Percentiles rank a stretch among this genome's conserved stretches.
Evolutionary conservation across 2,888 invertebrate species (phyloP).

Genomic region (Rhorus exstirpatorius): DNA sequence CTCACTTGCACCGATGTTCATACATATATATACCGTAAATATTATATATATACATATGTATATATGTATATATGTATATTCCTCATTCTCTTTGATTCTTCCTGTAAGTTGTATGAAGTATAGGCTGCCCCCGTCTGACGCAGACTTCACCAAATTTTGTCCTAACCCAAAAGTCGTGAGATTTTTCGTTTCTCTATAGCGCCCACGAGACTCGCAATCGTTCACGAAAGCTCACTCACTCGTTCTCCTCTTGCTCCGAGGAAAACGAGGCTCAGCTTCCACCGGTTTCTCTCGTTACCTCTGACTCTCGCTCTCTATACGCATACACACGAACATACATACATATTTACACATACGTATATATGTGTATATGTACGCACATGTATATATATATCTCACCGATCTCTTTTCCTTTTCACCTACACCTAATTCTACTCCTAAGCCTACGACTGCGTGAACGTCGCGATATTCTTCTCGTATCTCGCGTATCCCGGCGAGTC

Average conservation of each 20-base stretch:
- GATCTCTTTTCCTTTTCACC: conserved; percentile 59
- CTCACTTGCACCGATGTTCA: conserved; percentile 57
- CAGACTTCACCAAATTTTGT: conserved; percentile 21
- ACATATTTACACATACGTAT: no score
- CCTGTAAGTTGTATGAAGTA: conserved; percentile 36
- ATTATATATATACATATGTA: conserved; percentile 18
- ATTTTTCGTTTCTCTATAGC: conserved; percentile 54
- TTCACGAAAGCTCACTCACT: conserved; percentile 21
- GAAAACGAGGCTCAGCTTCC: conserved; percentile 35
- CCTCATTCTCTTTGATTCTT: conserved; percentile 17
- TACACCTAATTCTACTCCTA: conserved; percentile 73
- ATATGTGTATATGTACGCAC: no score
- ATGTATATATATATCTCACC: background rate
- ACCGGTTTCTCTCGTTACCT: conserved; percentile 49
- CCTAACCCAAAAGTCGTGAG: conserved; percentile 48
- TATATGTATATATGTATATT: conserved; percentile 32
- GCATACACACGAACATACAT: no score
- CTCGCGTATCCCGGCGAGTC: conserved; percentile 71
- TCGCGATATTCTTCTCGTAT: conserved; percentile 67
- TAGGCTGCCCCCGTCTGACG: conserved; percentile 15
- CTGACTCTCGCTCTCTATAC: conserved; percentile 32
- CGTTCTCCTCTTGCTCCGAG: conserved; percentile 40
- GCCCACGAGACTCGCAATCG: conserved; percentile 44
- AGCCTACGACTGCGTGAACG: conserved; percentile 64
- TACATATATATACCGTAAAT: conserved; percentile 44